Evolutionary conservation across 2,888 invertebrate species (phyloP), one percentile per base, ranked within the genome.

Genomic region (Trissolcus brochymenae): DNA sequence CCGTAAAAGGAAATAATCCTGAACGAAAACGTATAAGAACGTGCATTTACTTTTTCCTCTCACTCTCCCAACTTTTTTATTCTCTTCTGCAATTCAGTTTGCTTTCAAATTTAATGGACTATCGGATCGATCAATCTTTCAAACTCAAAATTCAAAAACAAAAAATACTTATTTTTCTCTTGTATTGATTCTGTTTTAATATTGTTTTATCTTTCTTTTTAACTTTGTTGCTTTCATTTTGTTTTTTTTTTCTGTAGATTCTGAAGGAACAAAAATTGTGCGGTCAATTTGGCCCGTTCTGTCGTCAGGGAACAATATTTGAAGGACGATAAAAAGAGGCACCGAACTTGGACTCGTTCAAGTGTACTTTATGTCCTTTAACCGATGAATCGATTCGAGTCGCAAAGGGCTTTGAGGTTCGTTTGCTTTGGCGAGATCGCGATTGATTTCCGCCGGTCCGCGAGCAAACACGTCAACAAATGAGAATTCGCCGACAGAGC

Each of bases 371-470:
- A 54, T 66, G 51, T 56, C 55, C 53, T 72, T 60, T 25, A 59
- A 54, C 41, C 66, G 55, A 57, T 68, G 62, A 75, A 75, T 68
- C 68, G 68, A 75, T 75, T 53, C n/a, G 4, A 60, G 62, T 29
- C 49, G 25, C 54, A 50, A 60, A 55, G 54, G 35, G 11, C 57
- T 76, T 76, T 72, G 67, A 72, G 25, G 49, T 65, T 70, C 41
- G 62, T 71, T 71, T 72, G 72, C 77, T 77, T 73, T 70, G 77
- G 62, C 55, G 56, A 59, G 72, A 77, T 68, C 60, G 50, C 68
- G 73, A 68, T 64, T 68, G 67, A 72, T 68, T 75, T 41, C 57
- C 11, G 56, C 46, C 14, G 46, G 46, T 16, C 46, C 16, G 35
- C 35, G 67, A 50, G 46, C 17, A 66, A 61, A 62, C 41, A 40